A percentile compares a stretch with the other conserved stretches of the same genome.
phyloP scores from a whole-genome alignment of 2,113 vertebrate species.

The Upupa epops region DNA sequence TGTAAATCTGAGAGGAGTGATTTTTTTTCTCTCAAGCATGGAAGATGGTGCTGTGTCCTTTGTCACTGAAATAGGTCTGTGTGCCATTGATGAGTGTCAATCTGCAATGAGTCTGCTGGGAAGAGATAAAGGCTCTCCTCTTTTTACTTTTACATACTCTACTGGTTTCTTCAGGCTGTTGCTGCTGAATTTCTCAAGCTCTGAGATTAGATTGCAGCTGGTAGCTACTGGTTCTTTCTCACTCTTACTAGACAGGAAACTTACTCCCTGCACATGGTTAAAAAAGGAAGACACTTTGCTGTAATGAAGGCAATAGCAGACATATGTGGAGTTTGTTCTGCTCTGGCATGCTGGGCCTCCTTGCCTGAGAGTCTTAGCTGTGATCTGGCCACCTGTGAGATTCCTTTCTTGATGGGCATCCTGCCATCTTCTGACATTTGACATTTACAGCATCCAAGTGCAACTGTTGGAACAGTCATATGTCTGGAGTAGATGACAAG shows the following conservation, averaged over 20 bases:
- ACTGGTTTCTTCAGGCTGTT: neutral
- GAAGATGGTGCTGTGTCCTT: neutral
- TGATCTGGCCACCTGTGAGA: neutral
- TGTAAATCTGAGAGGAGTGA: neutral
- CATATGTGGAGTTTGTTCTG: neutral
- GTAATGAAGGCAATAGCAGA: neutral
- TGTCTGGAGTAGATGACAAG: slow-evolving; percentile 35
- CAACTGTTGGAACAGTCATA: slow-evolving; percentile 6
- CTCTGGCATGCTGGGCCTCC: neutral
- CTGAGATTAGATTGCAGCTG: neutral
- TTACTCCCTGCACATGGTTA: neutral
- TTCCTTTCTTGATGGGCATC: slow-evolving; percentile 26
- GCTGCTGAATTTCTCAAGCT: neutral
- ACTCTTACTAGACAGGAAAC: neutral
- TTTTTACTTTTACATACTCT: neutral
- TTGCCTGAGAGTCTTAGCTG: neutral
- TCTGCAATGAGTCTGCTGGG: neutral
- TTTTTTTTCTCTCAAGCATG: neutral
- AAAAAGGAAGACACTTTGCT: neutral
- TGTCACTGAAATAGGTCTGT: neutral
- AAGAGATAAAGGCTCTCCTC: neutral
- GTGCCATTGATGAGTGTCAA: neutral
- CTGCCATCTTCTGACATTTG: slow-evolving; percentile 55
- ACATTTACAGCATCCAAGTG: slow-evolving; percentile 52
- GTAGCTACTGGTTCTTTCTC: neutral